Evolutionary conservation across 2,888 invertebrate genomes (phyloP).

Genomic region (Bhutanitis thaidina): DNA sequence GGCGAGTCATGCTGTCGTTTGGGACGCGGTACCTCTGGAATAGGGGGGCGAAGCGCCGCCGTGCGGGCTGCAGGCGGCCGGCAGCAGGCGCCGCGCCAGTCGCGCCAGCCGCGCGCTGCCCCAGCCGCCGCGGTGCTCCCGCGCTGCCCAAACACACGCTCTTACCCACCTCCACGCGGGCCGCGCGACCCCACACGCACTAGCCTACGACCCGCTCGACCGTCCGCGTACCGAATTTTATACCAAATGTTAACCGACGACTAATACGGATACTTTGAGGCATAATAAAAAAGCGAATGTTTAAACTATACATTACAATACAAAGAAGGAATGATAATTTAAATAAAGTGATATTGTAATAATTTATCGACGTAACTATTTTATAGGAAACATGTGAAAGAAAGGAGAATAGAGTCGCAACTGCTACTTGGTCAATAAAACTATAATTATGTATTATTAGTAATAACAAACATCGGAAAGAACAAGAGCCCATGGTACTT

Average conservation of each 20-base stretch:
- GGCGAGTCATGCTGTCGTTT: conserved; percentile 20
- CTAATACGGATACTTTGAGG: not conserved
- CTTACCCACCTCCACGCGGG: conserved; percentile 51
- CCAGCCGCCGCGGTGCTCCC: conserved; percentile 51
- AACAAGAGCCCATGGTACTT: too few relatives aligned
- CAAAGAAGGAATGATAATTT: not conserved
- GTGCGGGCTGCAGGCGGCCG: conserved; percentile 86
- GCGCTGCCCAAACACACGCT: conserved; percentile 74
- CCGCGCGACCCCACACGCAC: conserved; percentile 33
- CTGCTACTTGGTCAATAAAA: not conserved
- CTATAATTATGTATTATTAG: too few relatives aligned
- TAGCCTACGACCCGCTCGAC: conserved; percentile 19
- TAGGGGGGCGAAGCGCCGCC: conserved; percentile 84
- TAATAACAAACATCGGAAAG: too few relatives aligned
- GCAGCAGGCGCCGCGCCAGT: conserved; percentile 81
- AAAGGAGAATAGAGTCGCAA: not conserved
- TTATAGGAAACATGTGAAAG: not conserved
- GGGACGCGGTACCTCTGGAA: conserved; percentile 81
- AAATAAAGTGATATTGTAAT: not conserved
- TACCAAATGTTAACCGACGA: too few relatives aligned
- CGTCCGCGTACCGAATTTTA: not conserved
- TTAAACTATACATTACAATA: not conserved
- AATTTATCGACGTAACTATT: too few relatives aligned
- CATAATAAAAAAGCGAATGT: not conserved
- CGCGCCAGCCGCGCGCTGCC: conserved; percentile 70